Percentiles rank a stretch among this genome's conserved stretches.
Conservation (phyloP, 1,140 invertebrate species). For the Lineus longissimus region DNA sequence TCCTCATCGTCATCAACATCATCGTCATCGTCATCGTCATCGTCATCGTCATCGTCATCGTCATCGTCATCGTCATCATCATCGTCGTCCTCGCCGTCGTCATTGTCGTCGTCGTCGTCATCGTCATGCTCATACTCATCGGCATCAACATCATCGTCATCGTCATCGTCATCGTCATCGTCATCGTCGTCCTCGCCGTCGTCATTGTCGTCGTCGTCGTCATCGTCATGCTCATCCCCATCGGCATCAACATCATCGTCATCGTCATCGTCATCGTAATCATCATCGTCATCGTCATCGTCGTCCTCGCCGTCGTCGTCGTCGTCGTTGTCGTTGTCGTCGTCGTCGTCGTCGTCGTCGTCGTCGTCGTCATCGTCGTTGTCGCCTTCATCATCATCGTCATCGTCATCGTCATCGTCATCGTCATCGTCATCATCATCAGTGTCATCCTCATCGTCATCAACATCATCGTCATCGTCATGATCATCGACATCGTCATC, state of each 20-base stretch:
- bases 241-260: conserved; percentile 9
- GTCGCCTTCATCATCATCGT: conserved; percentile 8
- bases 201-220: conserved; percentile 11
- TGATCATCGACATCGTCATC: conserved; percentile 8
- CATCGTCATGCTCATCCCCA: conserved; percentile 11
- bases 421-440: neutral
- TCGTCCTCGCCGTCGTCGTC: neutral
- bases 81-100: neutral
- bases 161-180: conserved; percentile 11
- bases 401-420: neutral
- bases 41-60: neutral
- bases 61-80: conserved; percentile 8
- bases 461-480: neutral
- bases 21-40: neutral
- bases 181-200: conserved; percentile 9
- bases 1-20: neutral
- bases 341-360: neutral
- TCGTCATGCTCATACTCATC: conserved; percentile 10
- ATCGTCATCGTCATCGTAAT: no score
- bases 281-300: no score
- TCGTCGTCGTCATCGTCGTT: neutral
- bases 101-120: conserved; percentile 11
- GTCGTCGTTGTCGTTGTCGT: neutral
- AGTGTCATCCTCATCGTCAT: conserved; percentile 13
- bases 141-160: conserved; percentile 7